These are phyloP conservation scores for Chunga burmeisteri DNA, from an alignment of 2,113 vertebrate genomes.

Conservation along the genomic window DNA sequence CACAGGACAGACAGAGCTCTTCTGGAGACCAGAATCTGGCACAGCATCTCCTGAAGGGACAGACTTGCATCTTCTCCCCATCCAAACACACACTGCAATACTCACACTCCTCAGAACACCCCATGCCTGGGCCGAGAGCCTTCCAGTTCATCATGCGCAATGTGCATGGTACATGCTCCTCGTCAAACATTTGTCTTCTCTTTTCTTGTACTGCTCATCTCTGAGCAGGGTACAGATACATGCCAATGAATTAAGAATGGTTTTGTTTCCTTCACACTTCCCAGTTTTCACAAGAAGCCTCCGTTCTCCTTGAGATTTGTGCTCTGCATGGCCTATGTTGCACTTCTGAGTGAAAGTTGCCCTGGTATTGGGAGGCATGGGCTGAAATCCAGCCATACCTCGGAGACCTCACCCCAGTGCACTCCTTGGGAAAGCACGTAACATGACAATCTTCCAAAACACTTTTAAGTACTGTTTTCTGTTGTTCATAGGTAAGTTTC, in stretches of 20 bases:
- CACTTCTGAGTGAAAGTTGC: background rate
- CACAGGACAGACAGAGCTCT: background rate
- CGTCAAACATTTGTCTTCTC: background rate
- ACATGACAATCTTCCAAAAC: background rate
- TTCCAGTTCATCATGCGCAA: background rate
- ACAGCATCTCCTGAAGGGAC: background rate
- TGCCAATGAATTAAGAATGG: background rate
- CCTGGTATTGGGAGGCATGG: rapidly evolving
- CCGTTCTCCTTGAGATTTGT: background rate
- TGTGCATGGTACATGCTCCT: background rate
- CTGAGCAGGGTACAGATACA: background rate
- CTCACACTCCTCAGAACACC: background rate
- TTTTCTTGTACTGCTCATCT: background rate
- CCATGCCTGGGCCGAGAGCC: background rate
- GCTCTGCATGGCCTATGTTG: rapidly evolving
- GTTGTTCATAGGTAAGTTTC: background rate
- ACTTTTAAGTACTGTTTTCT: background rate
- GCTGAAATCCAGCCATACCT: background rate
- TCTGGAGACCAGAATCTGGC: background rate
- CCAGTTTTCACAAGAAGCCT: background rate
- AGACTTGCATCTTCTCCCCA: background rate
- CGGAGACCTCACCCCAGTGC: background rate
- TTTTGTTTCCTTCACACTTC: rapidly evolving
- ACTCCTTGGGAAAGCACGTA: background rate
- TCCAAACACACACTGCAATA: background rate